These are phyloP conservation scores for Agelaius tricolor DNA, from an alignment of 2,113 vertebrate genomes.

Conservation along the genomic window DNA sequence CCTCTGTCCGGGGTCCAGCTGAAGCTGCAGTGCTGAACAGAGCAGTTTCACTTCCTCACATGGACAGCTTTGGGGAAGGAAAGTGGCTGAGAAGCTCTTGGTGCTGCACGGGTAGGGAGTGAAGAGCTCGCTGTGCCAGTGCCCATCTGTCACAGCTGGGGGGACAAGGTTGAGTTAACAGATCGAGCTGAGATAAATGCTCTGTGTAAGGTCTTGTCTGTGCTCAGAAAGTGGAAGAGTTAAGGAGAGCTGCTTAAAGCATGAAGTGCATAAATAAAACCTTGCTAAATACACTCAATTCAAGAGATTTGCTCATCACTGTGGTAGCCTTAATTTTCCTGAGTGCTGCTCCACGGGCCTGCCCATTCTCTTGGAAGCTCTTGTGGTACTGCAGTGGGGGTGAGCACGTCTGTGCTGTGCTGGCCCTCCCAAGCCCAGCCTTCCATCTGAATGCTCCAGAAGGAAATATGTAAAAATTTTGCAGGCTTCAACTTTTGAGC, in stretches of 20 bases:
- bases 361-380: not conserved
- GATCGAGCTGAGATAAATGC: not conserved
- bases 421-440: not conserved
- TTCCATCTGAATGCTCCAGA: not conserved
- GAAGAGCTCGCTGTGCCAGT: not conserved
- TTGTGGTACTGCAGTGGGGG: accelerated
- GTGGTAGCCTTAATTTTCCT: not conserved
- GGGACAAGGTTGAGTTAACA: constrained; percentile 1
- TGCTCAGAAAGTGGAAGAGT: not conserved
- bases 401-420: accelerated
- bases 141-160: not conserved
- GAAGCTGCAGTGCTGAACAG: not conserved
- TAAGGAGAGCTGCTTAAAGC: not conserved
- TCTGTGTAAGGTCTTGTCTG: not conserved
- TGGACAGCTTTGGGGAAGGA: not conserved
- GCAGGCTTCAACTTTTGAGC: not conserved
- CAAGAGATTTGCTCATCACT: not conserved
- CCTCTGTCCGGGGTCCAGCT: accelerated
- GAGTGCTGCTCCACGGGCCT: accelerated
- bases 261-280: not conserved
- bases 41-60: not conserved
- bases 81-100: not conserved
- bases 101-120: accelerated
- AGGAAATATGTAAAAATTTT: not conserved
- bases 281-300: not conserved